These are phyloP conservation scores for Sinocyclocheilus grahami DNA, from an alignment of 2,113 vertebrate genomes.

Conservation along the genomic window DNA sequence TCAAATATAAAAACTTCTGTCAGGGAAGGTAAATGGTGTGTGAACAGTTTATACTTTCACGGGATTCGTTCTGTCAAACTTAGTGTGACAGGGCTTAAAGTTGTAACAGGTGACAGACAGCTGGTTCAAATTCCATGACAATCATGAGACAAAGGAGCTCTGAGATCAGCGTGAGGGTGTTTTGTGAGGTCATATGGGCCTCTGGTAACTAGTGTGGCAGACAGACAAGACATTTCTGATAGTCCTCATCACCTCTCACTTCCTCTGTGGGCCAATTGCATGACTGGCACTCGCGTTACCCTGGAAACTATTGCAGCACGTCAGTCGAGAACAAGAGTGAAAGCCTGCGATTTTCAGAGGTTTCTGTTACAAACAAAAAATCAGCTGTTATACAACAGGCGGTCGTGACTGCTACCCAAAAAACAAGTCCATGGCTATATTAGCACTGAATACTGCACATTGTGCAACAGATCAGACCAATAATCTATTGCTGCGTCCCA, in stretches of 20 bases:
- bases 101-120: not conserved
- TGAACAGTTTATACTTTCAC: not conserved
- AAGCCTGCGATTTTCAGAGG: constrained; percentile 9
- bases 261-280: constrained; percentile 16
- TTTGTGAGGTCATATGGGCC: not conserved
- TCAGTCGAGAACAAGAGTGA: constrained; percentile 30
- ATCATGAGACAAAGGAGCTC: constrained; percentile 3
- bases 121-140: not conserved
- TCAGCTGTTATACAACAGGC: not conserved
- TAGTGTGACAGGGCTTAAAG: not conserved
- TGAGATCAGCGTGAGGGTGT: constrained; percentile 7
- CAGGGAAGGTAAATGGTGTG: not conserved
- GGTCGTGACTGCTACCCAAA: not conserved
- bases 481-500: not conserved
- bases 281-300: constrained; percentile 12
- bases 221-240: constrained; percentile 21
- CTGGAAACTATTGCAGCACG: constrained; percentile 10
- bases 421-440: not conserved
- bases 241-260: constrained; percentile 31
- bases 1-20: not conserved
- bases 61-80: not conserved
- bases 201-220: constrained; percentile 9
- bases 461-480: constrained; percentile 1
- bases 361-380: not conserved
- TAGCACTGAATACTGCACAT: not conserved